Conservation (phyloP, 2,113 vertebrate species). For the Phasianus colchicus region DNA sequence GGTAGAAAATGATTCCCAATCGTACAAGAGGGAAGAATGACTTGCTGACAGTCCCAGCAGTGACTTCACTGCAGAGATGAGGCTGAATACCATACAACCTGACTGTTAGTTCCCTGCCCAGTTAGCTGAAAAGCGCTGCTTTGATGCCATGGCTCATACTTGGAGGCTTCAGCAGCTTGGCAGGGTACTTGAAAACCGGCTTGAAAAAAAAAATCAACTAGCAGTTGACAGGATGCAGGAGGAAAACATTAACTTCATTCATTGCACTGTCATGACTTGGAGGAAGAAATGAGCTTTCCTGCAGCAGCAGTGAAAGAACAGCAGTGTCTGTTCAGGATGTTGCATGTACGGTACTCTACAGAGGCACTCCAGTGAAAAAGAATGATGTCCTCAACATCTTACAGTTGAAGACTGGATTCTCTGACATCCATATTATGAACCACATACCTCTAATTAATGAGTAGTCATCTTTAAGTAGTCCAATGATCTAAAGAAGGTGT, state of each 20-base stretch:
- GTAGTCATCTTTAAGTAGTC: background rate
- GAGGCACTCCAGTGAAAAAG: background rate
- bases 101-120: background rate
- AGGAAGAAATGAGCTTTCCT: background rate
- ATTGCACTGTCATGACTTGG: background rate
- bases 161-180: background rate
- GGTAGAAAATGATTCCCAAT: background rate
- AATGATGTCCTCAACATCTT: background rate
- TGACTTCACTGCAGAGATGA: constrained; percentile 30
- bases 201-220: background rate
- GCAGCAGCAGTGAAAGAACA: background rate
- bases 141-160: background rate
- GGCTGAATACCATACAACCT: background rate
- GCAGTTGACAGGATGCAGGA: constrained; percentile 18
- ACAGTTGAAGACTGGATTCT: background rate
- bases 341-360: background rate
- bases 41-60: constrained; percentile 26
- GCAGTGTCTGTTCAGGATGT: background rate
- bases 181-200: constrained; percentile 1
- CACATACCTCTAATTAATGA: background rate
- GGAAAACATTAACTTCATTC: background rate
- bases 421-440: background rate
- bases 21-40: background rate
- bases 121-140: background rate
- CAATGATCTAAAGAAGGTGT: background rate